phyloP scores from a whole-genome alignment of 2,113 vertebrate genomes.

The Aegithalos caudatus region DNA sequence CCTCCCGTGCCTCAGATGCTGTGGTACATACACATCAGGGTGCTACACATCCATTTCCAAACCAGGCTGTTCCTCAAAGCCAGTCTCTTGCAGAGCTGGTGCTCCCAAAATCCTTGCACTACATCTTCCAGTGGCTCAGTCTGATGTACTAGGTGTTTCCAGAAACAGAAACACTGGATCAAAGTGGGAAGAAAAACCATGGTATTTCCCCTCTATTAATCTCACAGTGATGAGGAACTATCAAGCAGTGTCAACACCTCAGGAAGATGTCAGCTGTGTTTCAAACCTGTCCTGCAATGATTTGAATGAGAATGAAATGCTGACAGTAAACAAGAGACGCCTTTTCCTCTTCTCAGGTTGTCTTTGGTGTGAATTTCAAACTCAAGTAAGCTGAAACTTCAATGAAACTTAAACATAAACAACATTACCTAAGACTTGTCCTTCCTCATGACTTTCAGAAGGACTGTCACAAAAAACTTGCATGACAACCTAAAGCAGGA shows the following conservation, averaged over 20 bases:
- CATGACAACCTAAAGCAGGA: background rate
- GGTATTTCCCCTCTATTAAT: background rate
- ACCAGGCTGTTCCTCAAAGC: background rate
- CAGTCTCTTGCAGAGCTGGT: background rate
- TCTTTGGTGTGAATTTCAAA: background rate
- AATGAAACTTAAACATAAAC: background rate
- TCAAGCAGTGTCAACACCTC: background rate
- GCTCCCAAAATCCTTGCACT: background rate
- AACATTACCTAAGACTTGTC: background rate
- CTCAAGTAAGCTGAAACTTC: background rate
- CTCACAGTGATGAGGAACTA: background rate
- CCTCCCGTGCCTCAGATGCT: fast-evolving
- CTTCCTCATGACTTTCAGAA: background rate
- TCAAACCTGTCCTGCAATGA: background rate
- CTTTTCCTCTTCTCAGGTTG: background rate
- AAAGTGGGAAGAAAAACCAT: background rate
- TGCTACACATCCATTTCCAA: background rate
- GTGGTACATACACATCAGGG: fast-evolving
- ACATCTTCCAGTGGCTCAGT: background rate
- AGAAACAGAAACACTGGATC: background rate
- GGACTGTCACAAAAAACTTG: background rate
- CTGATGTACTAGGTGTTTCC: background rate
- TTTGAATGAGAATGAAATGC: background rate
- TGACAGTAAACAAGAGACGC: background rate
- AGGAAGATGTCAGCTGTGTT: background rate